Evolutionary conservation across 2,888 invertebrate species (phyloP), one percentile per base, ranked within the genome.

Genomic region (Cartodere bifasciata): DNA sequence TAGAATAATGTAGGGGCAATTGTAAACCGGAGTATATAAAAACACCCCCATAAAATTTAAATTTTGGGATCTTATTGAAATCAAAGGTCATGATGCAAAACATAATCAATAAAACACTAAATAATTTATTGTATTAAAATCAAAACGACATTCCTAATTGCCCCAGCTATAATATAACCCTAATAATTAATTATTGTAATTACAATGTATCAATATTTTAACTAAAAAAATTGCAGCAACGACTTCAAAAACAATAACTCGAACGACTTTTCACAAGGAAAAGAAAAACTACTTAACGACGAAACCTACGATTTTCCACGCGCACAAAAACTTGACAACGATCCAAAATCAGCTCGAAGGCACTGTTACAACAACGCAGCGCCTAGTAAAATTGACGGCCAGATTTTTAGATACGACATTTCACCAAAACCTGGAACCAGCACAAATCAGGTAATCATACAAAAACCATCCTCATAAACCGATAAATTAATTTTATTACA

Each of bases 251-350:
- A 20, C 10, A 7, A 20, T 9, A 6, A 31, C 32, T 23, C 21
- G n/a, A 14, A 11, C 24, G 2, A 27, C 46, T 30, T 52, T 31
- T 15, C 30, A 36, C 22, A 36, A n/a, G n/a, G n/a, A n/a, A n/a
- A n/a, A n/a, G n/a, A 44, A 36, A 44, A 46, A 36, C 23, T 48
- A 5, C 35, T 50, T n/a, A 49, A 47, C 3, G 74, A 75, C 48
- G 75, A 70, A 35, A 66, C 70, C 48, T 78, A 79, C 45, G 80
- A 81, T 52, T 75, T 79, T 56, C 78, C 79, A 11, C 65, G 78
- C 39, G 75, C 75, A 15, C 75, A 76, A 53, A 68, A 72, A 48
- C 48, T 56, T 27, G 60, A 58, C 33, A 49, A 36, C 16, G 55
- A 56, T 13, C 40, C 49, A 47, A 43, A 45, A 3, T 47, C 42